phyloP scores from a whole-genome alignment of 2,888 invertebrate genomes.

The Labia minor region DNA sequence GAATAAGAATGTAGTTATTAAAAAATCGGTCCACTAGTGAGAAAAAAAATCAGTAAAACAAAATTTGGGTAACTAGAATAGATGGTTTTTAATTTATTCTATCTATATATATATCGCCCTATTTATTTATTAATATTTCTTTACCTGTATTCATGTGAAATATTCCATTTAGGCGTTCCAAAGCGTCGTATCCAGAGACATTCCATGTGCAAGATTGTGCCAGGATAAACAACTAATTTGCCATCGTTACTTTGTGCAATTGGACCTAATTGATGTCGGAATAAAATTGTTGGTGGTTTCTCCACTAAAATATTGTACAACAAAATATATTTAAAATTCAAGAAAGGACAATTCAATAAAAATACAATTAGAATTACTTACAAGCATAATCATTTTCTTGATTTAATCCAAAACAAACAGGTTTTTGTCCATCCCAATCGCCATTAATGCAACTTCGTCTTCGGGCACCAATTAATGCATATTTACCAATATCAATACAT shows the following conservation, averaged over 20 bases:
- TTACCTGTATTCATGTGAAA: constrained; percentile 53
- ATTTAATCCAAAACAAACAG: constrained; percentile 68
- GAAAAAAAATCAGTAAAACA: neutral
- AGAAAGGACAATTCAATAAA: neutral
- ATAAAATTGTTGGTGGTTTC: constrained; percentile 73
- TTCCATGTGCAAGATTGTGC: constrained; percentile 76
- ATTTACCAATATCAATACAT: constrained; percentile 79
- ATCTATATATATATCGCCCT: no score
- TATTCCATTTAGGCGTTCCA: constrained; percentile 76
- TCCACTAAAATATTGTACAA: constrained; percentile 50
- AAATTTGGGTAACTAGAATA: neutral
- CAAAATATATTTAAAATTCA: constrained; percentile 9
- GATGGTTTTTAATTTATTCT: no score
- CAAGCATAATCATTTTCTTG: constrained; percentile 79
- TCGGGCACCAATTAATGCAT: constrained; percentile 64
- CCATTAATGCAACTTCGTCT: constrained; percentile 63
- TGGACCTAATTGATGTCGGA: constrained; percentile 69
- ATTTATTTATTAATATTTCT: neutral
- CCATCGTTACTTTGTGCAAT: constrained; percentile 81
- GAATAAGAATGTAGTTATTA: no score
- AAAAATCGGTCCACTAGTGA: no score
- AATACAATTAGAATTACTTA: constrained; percentile 37
- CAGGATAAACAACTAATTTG: constrained; percentile 72
- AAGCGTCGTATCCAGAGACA: constrained; percentile 78
- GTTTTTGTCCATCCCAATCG: constrained; percentile 68